These are phyloP conservation scores for Lasioglossum pauxillum DNA, from an alignment of 2,888 invertebrate species.

Conservation along the genomic window DNA sequence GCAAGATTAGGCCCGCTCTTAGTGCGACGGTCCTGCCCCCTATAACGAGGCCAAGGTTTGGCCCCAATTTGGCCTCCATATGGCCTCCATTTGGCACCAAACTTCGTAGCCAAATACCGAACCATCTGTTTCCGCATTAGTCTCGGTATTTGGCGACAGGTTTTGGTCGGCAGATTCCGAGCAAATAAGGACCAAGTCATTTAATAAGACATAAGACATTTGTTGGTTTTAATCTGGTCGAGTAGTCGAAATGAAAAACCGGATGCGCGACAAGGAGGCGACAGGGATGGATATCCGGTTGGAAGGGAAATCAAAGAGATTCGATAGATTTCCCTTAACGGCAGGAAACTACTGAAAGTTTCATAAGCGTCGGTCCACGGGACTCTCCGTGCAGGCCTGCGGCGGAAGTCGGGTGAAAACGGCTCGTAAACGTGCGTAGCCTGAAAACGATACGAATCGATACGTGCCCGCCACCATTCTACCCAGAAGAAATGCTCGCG, in stretches of 20 bases:
- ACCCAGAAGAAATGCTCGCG: slow-evolving; percentile 40
- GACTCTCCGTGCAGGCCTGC: slow-evolving; percentile 42
- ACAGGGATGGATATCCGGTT: background rate
- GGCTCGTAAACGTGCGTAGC: slow-evolving; percentile 69
- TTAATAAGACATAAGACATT: no score
- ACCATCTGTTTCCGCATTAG: no score
- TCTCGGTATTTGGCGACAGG: no score
- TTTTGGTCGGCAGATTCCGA: no score
- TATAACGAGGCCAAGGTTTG: no score
- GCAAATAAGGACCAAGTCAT: no score
- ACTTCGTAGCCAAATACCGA: no score
- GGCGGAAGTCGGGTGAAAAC: slow-evolving; percentile 74
- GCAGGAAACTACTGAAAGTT: slow-evolving; percentile 59
- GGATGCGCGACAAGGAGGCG: background rate
- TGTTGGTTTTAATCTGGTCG: no score
- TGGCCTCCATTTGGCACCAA: no score
- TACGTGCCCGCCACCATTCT: slow-evolving; percentile 35
- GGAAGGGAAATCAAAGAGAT: slow-evolving; percentile 32
- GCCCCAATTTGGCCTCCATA: no score
- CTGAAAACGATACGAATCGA: slow-evolving; percentile 67
- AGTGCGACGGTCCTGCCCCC: no score
- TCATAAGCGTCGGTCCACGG: slow-evolving; percentile 58
- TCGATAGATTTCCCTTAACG: slow-evolving; percentile 49
- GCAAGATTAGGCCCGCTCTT: no score
- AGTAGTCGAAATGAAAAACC: background rate